Evolutionary conservation across 2,113 vertebrate genomes (phyloP).

Genomic region (Dissostichus mawsoni): DNA sequence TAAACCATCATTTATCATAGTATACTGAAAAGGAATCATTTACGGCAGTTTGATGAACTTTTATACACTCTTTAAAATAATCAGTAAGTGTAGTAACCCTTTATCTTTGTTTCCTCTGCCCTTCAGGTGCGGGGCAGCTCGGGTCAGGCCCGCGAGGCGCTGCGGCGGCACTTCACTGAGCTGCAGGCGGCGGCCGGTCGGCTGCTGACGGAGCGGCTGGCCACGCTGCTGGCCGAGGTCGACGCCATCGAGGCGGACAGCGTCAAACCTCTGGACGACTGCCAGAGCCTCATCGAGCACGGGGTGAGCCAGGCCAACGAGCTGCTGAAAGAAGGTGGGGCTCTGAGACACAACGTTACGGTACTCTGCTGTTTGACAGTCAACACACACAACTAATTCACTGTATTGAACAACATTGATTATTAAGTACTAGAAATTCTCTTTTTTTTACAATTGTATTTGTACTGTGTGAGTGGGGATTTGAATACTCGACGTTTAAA

Average conservation of each 20-base stretch:
- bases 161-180: slow-evolving; percentile 72
- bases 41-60: too few relatives aligned
- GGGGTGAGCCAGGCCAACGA: slow-evolving; percentile 79
- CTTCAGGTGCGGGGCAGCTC: slow-evolving; percentile 76
- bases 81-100: too few relatives aligned
- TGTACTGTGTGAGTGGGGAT: too few relatives aligned
- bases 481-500: too few relatives aligned
- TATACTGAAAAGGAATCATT: too few relatives aligned
- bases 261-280: slow-evolving; percentile 75
- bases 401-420: too few relatives aligned
- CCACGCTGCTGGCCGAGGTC: slow-evolving; percentile 69
- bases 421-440: too few relatives aligned
- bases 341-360: not conserved
- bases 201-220: slow-evolving; percentile 66
- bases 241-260: slow-evolving; percentile 75
- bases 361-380: not conserved
- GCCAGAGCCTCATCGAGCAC: slow-evolving; percentile 77
- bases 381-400: too few relatives aligned
- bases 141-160: slow-evolving; percentile 74
- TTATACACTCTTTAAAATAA: too few relatives aligned
- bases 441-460: too few relatives aligned
- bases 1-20: too few relatives aligned
- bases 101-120: not conserved
- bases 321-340: slow-evolving; percentile 75
- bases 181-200: slow-evolving; percentile 64